A percentile compares a stretch with the other conserved stretches of the same genome.
phyloP scores from a whole-genome alignment of 2,113 vertebrate species.

The Nycticorax nycticorax region DNA sequence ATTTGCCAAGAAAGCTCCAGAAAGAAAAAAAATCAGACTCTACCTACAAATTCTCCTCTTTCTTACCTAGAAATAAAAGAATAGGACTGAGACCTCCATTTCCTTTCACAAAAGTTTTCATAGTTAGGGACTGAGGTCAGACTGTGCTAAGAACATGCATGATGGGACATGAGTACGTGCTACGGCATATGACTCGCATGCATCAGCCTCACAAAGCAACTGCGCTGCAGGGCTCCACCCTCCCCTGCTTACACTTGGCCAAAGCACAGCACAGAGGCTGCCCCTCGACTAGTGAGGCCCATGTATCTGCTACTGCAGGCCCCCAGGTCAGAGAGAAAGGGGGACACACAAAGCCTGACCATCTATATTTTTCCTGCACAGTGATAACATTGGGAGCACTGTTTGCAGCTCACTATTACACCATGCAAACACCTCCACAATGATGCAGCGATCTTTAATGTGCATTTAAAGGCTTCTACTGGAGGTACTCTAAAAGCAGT shows the following conservation, averaged over 20 bases:
- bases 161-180: rapidly evolving
- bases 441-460: rapidly evolving
- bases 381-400: rapidly evolving
- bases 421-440: neutral
- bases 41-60: neutral
- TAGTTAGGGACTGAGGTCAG: rapidly evolving
- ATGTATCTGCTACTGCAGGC: rapidly evolving
- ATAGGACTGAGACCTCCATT: neutral
- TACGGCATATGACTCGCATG: rapidly evolving
- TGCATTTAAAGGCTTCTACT: neutral
- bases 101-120: neutral
- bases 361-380: neutral
- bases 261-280: neutral
- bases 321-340: neutral
- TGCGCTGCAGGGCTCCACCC: neutral
- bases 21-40: neutral
- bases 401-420: neutral
- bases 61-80: neutral
- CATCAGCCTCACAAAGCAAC: neutral
- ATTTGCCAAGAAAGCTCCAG: neutral
- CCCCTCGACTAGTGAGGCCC: rapidly evolving
- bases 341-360: neutral
- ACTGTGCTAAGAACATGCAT: rapidly evolving
- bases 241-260: neutral
- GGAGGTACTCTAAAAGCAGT: neutral